Evolutionary conservation across 2,113 vertebrate genomes (phyloP).

Genomic region (Gasterosteus aculeatus): DNA sequence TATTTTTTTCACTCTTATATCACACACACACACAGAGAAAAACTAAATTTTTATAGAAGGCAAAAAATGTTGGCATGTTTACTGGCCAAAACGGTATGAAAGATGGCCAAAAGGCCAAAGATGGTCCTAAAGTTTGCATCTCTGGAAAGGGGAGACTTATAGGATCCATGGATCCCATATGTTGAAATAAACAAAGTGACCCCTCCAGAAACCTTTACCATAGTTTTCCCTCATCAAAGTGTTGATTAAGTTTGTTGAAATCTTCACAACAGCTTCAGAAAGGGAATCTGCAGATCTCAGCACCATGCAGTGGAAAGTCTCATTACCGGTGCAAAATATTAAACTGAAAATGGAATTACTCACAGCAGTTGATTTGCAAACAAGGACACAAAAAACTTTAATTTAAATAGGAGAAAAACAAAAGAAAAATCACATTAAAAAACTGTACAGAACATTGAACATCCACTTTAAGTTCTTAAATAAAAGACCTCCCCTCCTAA

Average conservation of each 20-base stretch:
- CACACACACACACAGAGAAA: too few species aligned
- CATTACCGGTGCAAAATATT: not conserved
- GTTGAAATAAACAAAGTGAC: not conserved
- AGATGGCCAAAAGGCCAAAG: too few species aligned
- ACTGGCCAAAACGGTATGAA: too few species aligned
- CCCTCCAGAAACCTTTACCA: not conserved
- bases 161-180: not conserved
- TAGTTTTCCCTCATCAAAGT: not conserved
- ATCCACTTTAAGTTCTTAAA: conserved; percentile 82
- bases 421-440: conserved; percentile 71
- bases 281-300: not conserved
- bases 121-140: not conserved
- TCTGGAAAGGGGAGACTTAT: not conserved
- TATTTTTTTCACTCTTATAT: too few species aligned
- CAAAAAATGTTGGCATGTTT: too few species aligned
- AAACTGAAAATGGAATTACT: conserved; percentile 31
- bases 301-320: not conserved
- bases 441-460: conserved; percentile 84
- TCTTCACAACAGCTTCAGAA: not conserved
- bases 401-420: conserved; percentile 81
- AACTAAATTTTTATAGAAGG: too few species aligned
- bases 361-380: conserved; percentile 69
- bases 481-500: conserved; percentile 71
- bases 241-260: not conserved
- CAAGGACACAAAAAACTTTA: conserved; percentile 84